Evolutionary conservation across 2,113 vertebrate genomes (phyloP).

Genomic region (Phalacrocorax brasilianus): DNA sequence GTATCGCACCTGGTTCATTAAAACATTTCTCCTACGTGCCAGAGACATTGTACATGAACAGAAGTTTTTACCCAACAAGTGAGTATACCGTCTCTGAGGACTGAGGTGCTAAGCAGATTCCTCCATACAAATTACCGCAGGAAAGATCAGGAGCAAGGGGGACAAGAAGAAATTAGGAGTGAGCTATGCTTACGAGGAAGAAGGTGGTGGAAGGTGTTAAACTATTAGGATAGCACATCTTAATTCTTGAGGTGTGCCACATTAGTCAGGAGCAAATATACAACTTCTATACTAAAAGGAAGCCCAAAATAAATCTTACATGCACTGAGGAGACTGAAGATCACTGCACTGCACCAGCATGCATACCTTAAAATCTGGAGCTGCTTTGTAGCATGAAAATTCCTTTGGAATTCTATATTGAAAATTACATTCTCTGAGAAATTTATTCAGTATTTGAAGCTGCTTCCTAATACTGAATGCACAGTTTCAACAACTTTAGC

Average conservation of each 20-base stretch:
- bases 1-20: fast-evolving
- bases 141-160: background rate
- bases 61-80: background rate
- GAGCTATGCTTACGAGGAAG: background rate
- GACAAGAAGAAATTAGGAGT: background rate
- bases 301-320: background rate
- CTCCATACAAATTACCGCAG: background rate
- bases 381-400: background rate
- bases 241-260: background rate
- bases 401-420: background rate
- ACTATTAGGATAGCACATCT: background rate
- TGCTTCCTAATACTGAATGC: background rate
- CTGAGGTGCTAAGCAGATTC: background rate
- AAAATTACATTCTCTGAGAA: background rate
- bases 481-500: background rate
- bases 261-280: background rate
- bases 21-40: background rate
- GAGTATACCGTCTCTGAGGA: background rate
- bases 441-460: background rate
- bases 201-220: background rate
- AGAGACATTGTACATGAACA: background rate
- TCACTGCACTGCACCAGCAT: background rate
- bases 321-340: background rate
- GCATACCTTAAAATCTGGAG: background rate
- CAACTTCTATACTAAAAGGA: fast-evolving